phyloP scores from a whole-genome alignment of 2,888 invertebrate species.

The Hirtodrosophila trivittata region DNA sequence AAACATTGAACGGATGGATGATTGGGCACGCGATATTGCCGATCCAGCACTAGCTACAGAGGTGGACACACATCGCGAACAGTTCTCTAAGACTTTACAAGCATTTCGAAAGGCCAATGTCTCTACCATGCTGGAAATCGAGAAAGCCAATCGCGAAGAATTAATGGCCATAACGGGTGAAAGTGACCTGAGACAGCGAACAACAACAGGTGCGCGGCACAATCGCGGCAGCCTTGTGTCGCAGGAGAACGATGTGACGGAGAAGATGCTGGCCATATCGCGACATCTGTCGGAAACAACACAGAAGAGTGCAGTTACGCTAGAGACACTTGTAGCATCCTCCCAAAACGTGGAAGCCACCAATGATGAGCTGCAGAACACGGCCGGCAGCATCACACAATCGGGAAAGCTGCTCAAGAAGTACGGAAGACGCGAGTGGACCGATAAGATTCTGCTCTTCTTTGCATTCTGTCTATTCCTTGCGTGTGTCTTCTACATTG shows the following conservation, averaged over 20 bases:
- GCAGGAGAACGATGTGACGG: conserved; percentile 89
- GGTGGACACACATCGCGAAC: conserved; percentile 88
- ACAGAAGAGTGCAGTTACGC: conserved; percentile 92
- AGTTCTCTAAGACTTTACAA: conserved; percentile 89
- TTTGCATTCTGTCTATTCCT: conserved; percentile 95
- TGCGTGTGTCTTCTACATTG: conserved; percentile 95
- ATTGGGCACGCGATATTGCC: conserved; percentile 88
- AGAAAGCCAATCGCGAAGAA: conserved; percentile 90
- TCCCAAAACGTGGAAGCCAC: conserved; percentile 90
- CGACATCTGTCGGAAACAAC: conserved; percentile 94
- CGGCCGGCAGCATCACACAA: conserved; percentile 93
- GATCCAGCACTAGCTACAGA: conserved; percentile 87
- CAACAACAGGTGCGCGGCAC: conserved; percentile 81
- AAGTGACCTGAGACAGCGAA: conserved; percentile 87
- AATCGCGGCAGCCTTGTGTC: conserved; percentile 86
- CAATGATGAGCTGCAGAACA: conserved; percentile 92
- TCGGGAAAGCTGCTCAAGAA: conserved; percentile 96
- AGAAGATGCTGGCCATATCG: conserved; percentile 92
- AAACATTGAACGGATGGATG: conserved; percentile 88
- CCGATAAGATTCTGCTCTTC: conserved; percentile 95
- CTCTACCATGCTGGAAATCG: conserved; percentile 90
- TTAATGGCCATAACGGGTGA: conserved; percentile 85
- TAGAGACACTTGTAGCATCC: conserved; percentile 90
- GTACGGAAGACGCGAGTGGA: conserved; percentile 96
- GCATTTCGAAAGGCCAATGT: conserved; percentile 93